These are phyloP conservation scores for Lottia gigantea DNA, from an alignment of 2,888 invertebrate species.

Conservation along the genomic window DNA sequence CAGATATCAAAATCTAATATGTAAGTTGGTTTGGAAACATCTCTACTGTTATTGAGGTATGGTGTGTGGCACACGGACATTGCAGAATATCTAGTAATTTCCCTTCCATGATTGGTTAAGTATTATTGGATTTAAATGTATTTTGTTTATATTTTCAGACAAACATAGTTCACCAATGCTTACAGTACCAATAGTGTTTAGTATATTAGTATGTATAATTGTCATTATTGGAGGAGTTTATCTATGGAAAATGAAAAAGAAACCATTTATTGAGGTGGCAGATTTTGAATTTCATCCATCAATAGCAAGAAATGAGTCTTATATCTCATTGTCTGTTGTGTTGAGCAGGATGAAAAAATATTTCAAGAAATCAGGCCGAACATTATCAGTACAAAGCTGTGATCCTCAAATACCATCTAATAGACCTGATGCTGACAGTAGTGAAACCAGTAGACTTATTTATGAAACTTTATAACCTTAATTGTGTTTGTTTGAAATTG, in stretches of 20 bases:
- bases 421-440: too few relatives aligned
- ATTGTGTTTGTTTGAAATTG: too few relatives aligned
- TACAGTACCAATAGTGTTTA: slow-evolving; percentile 33
- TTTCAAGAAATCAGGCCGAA: not conserved
- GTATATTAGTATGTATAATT: slow-evolving; percentile 26
- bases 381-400: not conserved
- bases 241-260: slow-evolving; percentile 33
- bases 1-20: not conserved
- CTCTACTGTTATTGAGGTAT: too few relatives aligned
- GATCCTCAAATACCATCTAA: too few relatives aligned
- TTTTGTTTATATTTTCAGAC: not conserved
- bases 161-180: slow-evolving; percentile 21
- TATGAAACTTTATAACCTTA: too few relatives aligned
- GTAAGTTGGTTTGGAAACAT: too few relatives aligned
- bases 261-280: slow-evolving; percentile 43
- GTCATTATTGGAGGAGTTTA: slow-evolving; percentile 31
- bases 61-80: too few relatives aligned
- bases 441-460: too few relatives aligned
- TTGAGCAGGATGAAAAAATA: not conserved
- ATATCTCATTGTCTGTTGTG: not conserved
- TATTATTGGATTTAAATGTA: not conserved
- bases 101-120: too few relatives aligned
- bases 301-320: slow-evolving; percentile 19
- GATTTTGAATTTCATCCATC: slow-evolving; percentile 54
- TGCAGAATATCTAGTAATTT: too few relatives aligned